These are phyloP conservation scores for Cherax destructor DNA, from an alignment of 1,140 invertebrate species.

Conservation along the genomic window DNA sequence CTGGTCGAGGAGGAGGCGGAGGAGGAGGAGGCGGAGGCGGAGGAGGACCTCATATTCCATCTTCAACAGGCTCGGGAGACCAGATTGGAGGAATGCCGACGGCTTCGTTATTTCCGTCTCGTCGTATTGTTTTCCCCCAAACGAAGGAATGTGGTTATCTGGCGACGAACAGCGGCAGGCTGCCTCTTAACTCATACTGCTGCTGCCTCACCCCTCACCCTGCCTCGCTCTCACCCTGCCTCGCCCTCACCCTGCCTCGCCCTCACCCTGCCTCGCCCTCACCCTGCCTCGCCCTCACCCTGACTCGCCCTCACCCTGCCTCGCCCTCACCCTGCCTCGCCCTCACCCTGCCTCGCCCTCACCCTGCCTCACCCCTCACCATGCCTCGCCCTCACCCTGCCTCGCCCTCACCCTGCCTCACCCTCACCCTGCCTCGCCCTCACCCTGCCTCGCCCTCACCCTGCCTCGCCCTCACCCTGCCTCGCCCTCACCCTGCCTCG, in stretches of 20 bases:
- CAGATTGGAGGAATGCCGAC: constrained; percentile 50
- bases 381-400: background rate
- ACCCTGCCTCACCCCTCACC: background rate
- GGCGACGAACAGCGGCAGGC: constrained; percentile 18
- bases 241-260: background rate
- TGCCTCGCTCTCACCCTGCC: background rate
- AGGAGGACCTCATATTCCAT: constrained; percentile 48
- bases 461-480: no score
- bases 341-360: background rate
- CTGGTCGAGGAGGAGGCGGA: no score
- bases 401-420: background rate
- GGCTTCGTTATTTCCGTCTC: constrained; percentile 61
- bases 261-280: no score
- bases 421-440: no score
- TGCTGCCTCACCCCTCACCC: background rate
- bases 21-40: no score
- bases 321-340: background rate
- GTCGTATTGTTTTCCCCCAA: constrained; percentile 62
- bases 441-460: background rate
- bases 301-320: background rate
- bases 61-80: background rate
- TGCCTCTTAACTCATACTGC: constrained; percentile 28
- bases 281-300: background rate
- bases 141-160: constrained; percentile 58
- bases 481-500: no score